A percentile compares a stretch with the other conserved stretches of the same genome.
phyloP scores from a whole-genome alignment of 2,797 vertebrate genomes.

The Peromyscus eremicus region DNA sequence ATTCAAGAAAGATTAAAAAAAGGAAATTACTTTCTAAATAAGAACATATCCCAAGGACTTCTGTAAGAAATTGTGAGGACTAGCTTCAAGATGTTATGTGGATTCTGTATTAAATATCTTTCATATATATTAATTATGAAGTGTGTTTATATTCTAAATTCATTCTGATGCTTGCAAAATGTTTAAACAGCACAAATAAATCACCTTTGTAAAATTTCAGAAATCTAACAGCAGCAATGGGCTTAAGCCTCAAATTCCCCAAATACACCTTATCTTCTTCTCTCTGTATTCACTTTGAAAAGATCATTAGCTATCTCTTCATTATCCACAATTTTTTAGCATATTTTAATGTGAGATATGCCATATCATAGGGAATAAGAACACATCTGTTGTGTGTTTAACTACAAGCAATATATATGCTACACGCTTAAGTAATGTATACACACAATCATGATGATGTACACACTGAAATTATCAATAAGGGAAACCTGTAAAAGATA shows the following conservation, averaged over 20 bases:
- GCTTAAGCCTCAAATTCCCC: not conserved
- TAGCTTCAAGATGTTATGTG: not conserved
- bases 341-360: not conserved
- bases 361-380: not conserved
- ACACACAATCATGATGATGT: not conserved
- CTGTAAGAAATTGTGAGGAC: not conserved
- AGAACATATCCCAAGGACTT: not conserved
- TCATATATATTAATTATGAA: not conserved
- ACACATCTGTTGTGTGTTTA: not conserved
- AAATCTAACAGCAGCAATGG: not conserved
- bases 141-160: not conserved
- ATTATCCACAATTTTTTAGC: not conserved
- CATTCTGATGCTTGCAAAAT: no score
- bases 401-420: not conserved
- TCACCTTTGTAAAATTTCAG: not conserved
- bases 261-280: not conserved
- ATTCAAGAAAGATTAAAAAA: not conserved
- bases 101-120: not conserved
- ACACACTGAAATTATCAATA: not conserved
- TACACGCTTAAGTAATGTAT: not conserved
- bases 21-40: not conserved
- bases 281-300: not conserved
- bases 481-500: not conserved
- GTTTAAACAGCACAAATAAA: not conserved
- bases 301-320: not conserved